Conservation (phyloP, 2,113 vertebrate genomes). For the Apaloderma vittatum region DNA sequence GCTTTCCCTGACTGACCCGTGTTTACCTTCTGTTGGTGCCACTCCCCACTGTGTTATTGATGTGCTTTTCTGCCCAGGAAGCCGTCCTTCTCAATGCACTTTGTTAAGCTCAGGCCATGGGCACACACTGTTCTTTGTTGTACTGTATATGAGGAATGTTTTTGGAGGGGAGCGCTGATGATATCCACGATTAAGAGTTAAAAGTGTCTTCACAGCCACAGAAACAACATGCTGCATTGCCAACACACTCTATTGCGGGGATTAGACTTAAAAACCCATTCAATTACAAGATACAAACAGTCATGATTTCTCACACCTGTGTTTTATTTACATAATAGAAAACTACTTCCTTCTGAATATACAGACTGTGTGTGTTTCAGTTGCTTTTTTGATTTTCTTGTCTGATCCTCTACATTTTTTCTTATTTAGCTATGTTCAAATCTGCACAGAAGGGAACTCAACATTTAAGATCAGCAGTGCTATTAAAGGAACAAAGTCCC, state of each 20-base stretch:
- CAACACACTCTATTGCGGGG: background rate
- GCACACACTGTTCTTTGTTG: slow-evolving; percentile 76
- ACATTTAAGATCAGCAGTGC: background rate
- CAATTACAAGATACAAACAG: background rate
- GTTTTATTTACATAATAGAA: background rate
- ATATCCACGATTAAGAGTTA: background rate
- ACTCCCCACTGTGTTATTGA: slow-evolving; percentile 87
- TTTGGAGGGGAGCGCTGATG: background rate
- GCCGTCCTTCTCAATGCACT: slow-evolving; percentile 64
- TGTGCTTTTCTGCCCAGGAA: slow-evolving; percentile 80
- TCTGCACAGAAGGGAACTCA: background rate
- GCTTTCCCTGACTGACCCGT: slow-evolving; percentile 74
- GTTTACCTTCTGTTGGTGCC: slow-evolving; percentile 84
- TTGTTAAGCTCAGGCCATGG: slow-evolving; percentile 61
- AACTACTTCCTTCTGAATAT: background rate
- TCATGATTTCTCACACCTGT: background rate
- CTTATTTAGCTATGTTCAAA: background rate
- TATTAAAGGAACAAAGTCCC: background rate
- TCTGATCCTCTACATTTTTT: background rate
- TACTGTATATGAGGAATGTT: slow-evolving; percentile 48
- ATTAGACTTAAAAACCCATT: background rate
- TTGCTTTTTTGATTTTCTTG: background rate
- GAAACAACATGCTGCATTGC: background rate
- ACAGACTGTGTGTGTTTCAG: background rate
- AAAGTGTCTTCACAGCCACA: background rate